Conservation (phyloP, 2,113 vertebrate species). For the Corythaeola cristata region DNA sequence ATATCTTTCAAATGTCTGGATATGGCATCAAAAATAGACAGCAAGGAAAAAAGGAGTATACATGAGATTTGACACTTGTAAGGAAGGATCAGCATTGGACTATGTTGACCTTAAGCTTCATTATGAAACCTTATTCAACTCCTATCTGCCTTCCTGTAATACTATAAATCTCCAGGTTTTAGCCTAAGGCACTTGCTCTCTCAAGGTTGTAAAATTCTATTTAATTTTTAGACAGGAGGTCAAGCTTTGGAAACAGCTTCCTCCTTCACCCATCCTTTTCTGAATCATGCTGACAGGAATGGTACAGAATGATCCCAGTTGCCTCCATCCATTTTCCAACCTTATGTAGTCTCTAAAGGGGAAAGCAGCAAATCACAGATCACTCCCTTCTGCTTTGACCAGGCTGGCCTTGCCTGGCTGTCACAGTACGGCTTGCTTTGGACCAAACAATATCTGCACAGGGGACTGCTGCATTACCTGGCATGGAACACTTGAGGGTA, state of each 20-base stretch:
- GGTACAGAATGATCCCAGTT: rapidly evolving
- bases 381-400: not conserved
- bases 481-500: not conserved
- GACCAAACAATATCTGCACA: not conserved
- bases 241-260: not conserved
- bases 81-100: not conserved
- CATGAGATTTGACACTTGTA: not conserved
- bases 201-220: not conserved
- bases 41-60: not conserved
- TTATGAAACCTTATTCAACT: not conserved
- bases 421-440: not conserved
- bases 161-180: not conserved
- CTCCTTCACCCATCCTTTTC: not conserved
- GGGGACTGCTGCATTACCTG: not conserved
- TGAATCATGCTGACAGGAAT: not conserved
- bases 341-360: rapidly evolving
- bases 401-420: not conserved
- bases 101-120: not conserved
- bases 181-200: not conserved
- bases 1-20: not conserved
- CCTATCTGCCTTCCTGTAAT: not conserved
- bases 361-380: not conserved
- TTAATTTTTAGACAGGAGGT: not conserved
- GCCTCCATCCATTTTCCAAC: not conserved
- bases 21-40: not conserved